phyloP scores from a whole-genome alignment of 2,113 vertebrate genomes.

The Scartelaos histophorus region DNA sequence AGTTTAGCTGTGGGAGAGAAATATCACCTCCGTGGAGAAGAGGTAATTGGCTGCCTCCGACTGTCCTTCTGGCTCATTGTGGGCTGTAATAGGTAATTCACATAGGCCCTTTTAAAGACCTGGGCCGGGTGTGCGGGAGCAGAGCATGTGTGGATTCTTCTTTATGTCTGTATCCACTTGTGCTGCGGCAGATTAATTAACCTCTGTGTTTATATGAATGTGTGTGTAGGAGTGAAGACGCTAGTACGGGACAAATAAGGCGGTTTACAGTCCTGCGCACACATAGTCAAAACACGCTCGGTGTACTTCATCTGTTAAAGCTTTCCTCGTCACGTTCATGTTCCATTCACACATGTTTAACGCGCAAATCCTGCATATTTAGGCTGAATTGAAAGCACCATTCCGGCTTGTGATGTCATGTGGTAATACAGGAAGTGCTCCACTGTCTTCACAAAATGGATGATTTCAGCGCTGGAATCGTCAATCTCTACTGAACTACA shows the following conservation, averaged over 20 bases:
- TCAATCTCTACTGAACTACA: too few species aligned
- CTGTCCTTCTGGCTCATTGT: constrained; percentile 73
- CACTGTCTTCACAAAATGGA: too few species aligned
- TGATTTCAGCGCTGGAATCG: too few species aligned
- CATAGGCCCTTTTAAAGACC: constrained; percentile 66
- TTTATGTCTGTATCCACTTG: constrained; percentile 21
- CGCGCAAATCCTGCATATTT: too few species aligned
- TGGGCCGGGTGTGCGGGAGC: constrained; percentile 12
- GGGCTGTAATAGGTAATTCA: constrained; percentile 70
- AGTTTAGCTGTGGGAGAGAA: constrained; percentile 75
- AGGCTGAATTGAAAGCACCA: too few species aligned
- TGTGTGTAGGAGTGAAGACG: not conserved
- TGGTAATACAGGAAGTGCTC: too few species aligned
- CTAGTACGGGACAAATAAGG: not conserved
- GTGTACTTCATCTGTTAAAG: too few species aligned
- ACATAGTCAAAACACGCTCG: not conserved
- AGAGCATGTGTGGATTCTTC: constrained; percentile 5
- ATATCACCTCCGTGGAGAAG: constrained; percentile 69
- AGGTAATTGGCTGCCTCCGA: constrained; percentile 74
- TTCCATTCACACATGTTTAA: too few species aligned
- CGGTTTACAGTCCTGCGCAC: not conserved
- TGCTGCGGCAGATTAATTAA: constrained; percentile 2
- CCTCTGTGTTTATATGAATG: not conserved
- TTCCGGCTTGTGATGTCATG: too few species aligned
- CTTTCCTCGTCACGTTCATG: too few species aligned